A percentile compares a stretch with the other conserved stretches of the same genome.
Evolutionary conservation across 2,113 vertebrate genomes (phyloP).

Genomic region (Cichladusa arquata): DNA sequence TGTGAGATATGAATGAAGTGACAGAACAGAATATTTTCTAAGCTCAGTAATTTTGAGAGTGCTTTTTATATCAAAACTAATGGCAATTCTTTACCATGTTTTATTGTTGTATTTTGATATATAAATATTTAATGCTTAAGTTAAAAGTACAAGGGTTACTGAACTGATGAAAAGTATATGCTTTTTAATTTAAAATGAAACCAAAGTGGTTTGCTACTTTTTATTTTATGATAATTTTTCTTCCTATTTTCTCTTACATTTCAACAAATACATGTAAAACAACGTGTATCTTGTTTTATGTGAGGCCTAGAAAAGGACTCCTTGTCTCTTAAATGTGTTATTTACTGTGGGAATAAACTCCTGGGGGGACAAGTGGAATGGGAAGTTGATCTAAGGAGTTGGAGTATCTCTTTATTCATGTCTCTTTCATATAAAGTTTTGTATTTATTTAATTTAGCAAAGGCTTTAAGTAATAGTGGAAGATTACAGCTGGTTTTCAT

Average conservation of each 20-base stretch:
- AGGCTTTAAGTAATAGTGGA: not conserved
- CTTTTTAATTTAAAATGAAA: not conserved
- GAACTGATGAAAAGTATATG: not conserved
- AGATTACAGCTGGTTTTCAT: not conserved
- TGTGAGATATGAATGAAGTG: not conserved
- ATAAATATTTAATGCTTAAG: not conserved
- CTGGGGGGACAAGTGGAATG: not conserved
- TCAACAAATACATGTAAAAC: not conserved
- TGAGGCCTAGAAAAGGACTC: not conserved
- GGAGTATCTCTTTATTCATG: not conserved
- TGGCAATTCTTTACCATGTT: not conserved
- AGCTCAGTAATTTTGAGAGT: not conserved
- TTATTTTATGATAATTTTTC: not conserved
- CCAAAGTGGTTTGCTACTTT: not conserved
- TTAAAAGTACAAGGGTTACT: not conserved
- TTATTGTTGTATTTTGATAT: not conserved
- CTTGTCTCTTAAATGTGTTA: not conserved
- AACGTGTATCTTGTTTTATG: not conserved
- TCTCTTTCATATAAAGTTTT: not conserved
- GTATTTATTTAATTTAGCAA: not conserved
- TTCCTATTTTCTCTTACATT: not conserved
- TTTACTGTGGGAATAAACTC: not conserved
- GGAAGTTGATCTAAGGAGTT: not conserved
- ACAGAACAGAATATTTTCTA: not conserved
- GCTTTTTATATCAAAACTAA: not conserved